Base-by-base conservation (phyloP, 2,888 invertebrate genomes). In the Panzeria rudis region DNA sequence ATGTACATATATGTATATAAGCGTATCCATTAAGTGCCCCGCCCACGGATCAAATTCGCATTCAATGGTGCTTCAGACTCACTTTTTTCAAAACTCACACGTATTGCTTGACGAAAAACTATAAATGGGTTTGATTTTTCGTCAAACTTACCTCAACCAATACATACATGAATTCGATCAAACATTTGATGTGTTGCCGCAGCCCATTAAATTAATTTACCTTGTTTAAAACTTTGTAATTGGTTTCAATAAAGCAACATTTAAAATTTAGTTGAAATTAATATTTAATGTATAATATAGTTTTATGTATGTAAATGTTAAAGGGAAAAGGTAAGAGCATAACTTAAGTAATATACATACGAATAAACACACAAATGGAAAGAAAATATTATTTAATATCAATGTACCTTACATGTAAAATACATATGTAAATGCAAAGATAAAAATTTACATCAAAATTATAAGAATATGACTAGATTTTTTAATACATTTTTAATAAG, bases 381-480 rank as follows among this genome's bases (percentile, higher is more conserved):
- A 77, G 77, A 85, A 79, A 79, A 72, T 2, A 50, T 35, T 47
- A 50, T 56, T 52, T 54, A 77, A 68, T 44, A 50, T 32, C 25
- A 71, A 13, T 54, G n/a, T 61, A 50, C 38, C 44, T 50, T 68
- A 73, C 29, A 62, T 54, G 15, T 38, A 66, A 84, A 13, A 50
- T 83, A 72, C 17, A 61, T 61, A 61, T 3, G 38, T 35, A 35
- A 11, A 41, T 41, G 2, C 15, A 20, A 73, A 64, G 59, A 50
- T 59, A 61, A 72, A 71, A 84, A 69, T 68, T 29, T 80, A 76
- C 76, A 82, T 72, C 76, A 73, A 72, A 80, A 72, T 71, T 82
- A 73, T 73, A 69, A 59, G 44, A 85, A 78, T 80, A 83, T 80
- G 66, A 82, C 86, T 77, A 79, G 78, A 77, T 66, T 47, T 66